Evolutionary conservation across 2,113 vertebrate species (phyloP), one percentile per base, ranked within the genome.

Genomic region (Leptobrachium ailaonicum): DNA sequence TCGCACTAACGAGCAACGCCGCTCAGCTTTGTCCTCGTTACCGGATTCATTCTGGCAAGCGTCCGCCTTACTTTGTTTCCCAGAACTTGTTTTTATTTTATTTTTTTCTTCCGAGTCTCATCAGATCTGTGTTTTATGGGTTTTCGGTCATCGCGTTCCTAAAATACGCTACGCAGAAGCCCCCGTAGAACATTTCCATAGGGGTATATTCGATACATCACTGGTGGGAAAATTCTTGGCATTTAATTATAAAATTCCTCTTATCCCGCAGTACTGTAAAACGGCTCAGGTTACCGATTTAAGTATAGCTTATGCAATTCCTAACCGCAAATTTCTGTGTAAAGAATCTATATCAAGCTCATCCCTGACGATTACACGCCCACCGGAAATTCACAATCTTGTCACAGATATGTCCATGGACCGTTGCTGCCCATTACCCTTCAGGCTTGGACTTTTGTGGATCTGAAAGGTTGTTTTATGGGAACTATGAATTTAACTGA

Each of bases 1-100:
- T 77, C 42, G 54, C 60, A 44, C 41, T 67, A 77, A 77, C 32
- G 53, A 77, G 50, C 8, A 60, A 69, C n/a, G 13, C 56, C 56
- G 11, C 3, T 13, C 20, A 32, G 13, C 56, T 12, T 60, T 60
- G 8, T 14, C 6, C 13, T 11, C 11, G 56, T 14, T 3, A 14
- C 56, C 3, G 56, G 56, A 12, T 60, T 3, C 56, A 12, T 4
- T 1, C 11, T 14, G 11, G 56, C 56, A 14, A 60, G 56, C 9
- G 13, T 1, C 8, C 4, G 8, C 47, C 47, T 50, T 50, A 50
- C 8, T 50, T 50, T 50, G 47, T 50, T 50, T 8, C 47, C 47
- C 47, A 50, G 4, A 50, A 50, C 47, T 50, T 32, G 20, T 32
- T 50, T 50, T 50, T 50, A 50, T 50, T 50, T 50, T 8, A 8